Evolutionary conservation across 2,888 invertebrate genomes (phyloP), one percentile per base, ranked within the genome.

Genomic region (Doris montereyensis): DNA sequence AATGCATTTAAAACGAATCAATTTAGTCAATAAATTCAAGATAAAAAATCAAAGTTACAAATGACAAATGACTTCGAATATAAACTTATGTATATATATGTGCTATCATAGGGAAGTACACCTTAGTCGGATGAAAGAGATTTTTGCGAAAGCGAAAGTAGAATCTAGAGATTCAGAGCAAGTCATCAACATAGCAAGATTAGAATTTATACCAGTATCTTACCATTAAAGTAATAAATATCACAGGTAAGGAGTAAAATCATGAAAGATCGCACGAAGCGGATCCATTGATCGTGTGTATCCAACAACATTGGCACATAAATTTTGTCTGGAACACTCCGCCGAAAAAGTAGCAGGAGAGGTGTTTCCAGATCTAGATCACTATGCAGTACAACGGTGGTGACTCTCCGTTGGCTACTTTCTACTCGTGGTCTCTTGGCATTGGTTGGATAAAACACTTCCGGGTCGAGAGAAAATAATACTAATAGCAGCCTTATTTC

Each of bases 211-310:
- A n/a, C n/a, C n/a, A n/a, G n/a, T n/a, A 5, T 52, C 73, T 82
- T 74, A 82, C 81, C 79, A 79, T 82, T 77, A 58, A 78, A 80
- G 52, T 79, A 81, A 65, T 83, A 80, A 28, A 83, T 83, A 70
- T 83, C 83, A 65, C 80, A 74, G 0, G 83, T 81, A 67, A 84
- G 74, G 52, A 83, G 57, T 21, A 83, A 79, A 28, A 84, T 72
- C 1, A 82, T 78, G 28, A 84, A 80, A 10, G 84, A 83, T 8
- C 83, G 76, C 71, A 84, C 75, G 26, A 83, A 60, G 35, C 79
- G 83, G 24, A 72, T 74, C 80, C 83, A 82, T 57, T 73, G 76
- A 34, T 81, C 72, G 32, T 52, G 26, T 28, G 75, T 41, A 10
- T 58, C 28, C 26, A 35, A 76, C n/a, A 75, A 76, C 68, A 68